Evolutionary conservation across 2,113 vertebrate genomes (phyloP).

Genomic region (Oreotragus oreotragus): DNA sequence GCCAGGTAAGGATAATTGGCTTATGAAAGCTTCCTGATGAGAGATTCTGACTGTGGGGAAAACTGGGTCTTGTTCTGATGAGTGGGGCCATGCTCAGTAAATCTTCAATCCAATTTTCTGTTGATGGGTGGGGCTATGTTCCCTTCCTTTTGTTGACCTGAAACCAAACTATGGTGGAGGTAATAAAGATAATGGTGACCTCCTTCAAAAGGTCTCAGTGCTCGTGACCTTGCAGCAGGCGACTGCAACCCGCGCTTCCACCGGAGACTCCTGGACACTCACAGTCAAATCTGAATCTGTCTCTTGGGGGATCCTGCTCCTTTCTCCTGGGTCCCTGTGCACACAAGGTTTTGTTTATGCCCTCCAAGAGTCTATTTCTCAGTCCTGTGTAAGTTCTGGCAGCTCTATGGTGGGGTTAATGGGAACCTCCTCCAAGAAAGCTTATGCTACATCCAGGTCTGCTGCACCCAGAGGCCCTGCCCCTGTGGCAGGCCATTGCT

Average conservation of each 20-base stretch:
- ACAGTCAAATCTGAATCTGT: not conserved
- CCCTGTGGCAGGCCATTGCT: not conserved
- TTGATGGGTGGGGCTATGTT: not conserved
- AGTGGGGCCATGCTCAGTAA: not conserved
- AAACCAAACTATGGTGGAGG: not conserved
- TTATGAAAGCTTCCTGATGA: not conserved
- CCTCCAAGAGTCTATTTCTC: not conserved
- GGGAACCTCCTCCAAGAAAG: not conserved
- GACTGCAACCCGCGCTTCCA: fast-evolving
- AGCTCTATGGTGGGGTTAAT: not conserved
- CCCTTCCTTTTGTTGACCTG: not conserved
- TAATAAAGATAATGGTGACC: not conserved
- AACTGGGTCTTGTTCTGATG: not conserved
- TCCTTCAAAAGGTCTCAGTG: not conserved
- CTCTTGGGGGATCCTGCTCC: not conserved
- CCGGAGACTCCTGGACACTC: not conserved
- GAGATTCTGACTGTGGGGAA: not conserved
- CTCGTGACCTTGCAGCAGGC: not conserved
- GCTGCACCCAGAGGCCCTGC: not conserved
- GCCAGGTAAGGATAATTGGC: not conserved
- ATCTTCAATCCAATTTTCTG: not conserved
- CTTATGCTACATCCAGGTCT: not conserved
- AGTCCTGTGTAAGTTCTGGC: not conserved
- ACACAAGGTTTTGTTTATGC: not conserved
- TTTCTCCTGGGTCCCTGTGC: not conserved